phyloP scores from a whole-genome alignment of 2,113 vertebrate genomes.

The Artemisiospiza belli region DNA sequence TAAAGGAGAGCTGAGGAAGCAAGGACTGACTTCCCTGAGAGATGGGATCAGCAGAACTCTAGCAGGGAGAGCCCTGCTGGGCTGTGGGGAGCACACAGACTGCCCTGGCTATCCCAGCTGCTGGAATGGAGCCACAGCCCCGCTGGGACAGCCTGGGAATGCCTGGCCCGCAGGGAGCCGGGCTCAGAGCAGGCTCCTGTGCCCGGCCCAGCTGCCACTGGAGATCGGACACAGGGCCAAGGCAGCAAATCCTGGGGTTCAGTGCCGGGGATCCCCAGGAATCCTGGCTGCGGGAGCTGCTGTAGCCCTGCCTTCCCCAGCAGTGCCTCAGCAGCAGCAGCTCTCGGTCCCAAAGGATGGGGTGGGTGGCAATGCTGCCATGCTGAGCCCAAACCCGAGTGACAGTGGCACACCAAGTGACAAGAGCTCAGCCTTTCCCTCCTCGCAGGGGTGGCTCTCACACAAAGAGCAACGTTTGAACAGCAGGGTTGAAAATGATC shows the following conservation, averaged over 20 bases:
- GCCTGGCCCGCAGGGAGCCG: not conserved
- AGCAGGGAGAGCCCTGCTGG: accelerated
- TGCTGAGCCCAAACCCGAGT: not conserved
- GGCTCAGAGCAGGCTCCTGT: not conserved
- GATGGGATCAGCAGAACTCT: not conserved
- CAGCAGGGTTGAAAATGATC: not conserved
- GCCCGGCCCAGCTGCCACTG: accelerated
- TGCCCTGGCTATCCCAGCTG: not conserved
- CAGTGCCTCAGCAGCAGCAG: not conserved
- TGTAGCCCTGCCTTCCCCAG: not conserved
- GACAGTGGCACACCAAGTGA: accelerated
- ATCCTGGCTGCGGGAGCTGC: accelerated
- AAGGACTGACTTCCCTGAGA: not conserved
- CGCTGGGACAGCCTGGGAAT: accelerated
- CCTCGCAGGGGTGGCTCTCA: not conserved
- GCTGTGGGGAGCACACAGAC: not conserved
- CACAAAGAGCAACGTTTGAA: not conserved
- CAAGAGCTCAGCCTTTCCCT: not conserved
- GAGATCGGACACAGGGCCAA: not conserved
- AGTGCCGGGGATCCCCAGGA: not conserved
- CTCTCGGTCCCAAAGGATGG: not conserved
- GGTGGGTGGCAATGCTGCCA: not conserved
- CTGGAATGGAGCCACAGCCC: not conserved
- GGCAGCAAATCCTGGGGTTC: accelerated
- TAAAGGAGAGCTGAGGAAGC: not conserved